Evolutionary conservation across 1,140 invertebrate species (phyloP).

Genomic region (Archivesica marissinica): DNA sequence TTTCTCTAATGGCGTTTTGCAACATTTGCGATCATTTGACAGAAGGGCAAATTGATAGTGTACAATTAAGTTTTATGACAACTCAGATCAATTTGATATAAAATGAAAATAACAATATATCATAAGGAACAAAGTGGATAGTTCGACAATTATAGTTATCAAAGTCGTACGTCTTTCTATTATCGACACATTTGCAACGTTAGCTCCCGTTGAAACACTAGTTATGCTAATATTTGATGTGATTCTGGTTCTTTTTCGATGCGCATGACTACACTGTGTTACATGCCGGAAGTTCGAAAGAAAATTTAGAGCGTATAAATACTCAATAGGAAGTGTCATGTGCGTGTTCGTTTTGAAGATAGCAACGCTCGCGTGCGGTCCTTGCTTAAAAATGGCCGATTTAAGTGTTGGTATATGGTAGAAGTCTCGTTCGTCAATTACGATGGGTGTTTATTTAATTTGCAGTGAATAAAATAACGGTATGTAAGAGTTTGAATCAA

Average conservation of each 20-base stretch:
- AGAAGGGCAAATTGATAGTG: slow-evolving; percentile 43
- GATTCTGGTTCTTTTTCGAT: slow-evolving; percentile 48
- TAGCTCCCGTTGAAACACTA: slow-evolving; percentile 4
- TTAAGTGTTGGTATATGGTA: slow-evolving; percentile 28
- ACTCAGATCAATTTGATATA: slow-evolving; percentile 37
- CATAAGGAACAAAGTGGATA: slow-evolving; percentile 49
- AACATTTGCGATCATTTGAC: slow-evolving; percentile 31
- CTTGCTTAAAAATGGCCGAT: neutral
- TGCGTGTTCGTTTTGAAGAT: slow-evolving; percentile 31
- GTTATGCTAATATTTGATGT: slow-evolving; percentile 53
- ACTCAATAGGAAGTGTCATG: slow-evolving; percentile 51
- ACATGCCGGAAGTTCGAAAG: slow-evolving; percentile 26
- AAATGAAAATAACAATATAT: slow-evolving; percentile 51
- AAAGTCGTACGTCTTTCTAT: slow-evolving; percentile 33
- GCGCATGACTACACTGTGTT: slow-evolving; percentile 47
- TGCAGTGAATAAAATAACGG: slow-evolving; percentile 34
- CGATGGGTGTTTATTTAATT: slow-evolving; percentile 35
- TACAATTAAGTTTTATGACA: slow-evolving; percentile 59
- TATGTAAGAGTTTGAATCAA: slow-evolving; percentile 34
- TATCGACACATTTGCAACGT: slow-evolving; percentile 39
- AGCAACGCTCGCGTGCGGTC: slow-evolving; percentile 36
- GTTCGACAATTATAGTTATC: slow-evolving; percentile 35
- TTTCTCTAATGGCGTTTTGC: slow-evolving; percentile 28
- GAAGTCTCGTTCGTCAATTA: neutral
- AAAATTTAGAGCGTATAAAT: slow-evolving; percentile 60